These are phyloP conservation scores for Dendronephthya gigantea DNA, from an alignment of 64 coral and sea anemone species.

Conservation along the genomic window DNA sequence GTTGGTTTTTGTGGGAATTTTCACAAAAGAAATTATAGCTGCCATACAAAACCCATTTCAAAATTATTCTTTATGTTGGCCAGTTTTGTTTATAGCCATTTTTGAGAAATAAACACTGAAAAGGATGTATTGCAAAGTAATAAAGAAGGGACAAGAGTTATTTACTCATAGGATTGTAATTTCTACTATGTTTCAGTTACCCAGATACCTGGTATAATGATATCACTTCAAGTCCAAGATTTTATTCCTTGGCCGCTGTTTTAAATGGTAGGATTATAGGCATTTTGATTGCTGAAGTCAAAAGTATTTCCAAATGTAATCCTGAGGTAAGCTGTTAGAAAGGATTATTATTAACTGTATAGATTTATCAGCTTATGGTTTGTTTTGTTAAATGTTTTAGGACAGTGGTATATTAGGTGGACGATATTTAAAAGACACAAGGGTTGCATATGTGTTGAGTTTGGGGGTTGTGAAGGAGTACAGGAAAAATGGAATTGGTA, in stretches of 20 bases:
- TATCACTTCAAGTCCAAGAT: constrained; percentile 89
- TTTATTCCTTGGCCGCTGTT: constrained; percentile 82
- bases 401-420: constrained; percentile 78
- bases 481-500: constrained; percentile 89
- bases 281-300: constrained; percentile 88
- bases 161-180: background rate
- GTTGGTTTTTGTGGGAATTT: too few relatives aligned
- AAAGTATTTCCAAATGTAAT: constrained; percentile 59
- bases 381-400: too few relatives aligned
- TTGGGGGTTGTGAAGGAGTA: constrained; percentile 82
- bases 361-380: background rate
- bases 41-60: too few relatives aligned
- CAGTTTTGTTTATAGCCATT: too few relatives aligned
- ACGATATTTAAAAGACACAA: constrained; percentile 55
- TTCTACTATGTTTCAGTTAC: constrained; percentile 44
- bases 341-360: background rate
- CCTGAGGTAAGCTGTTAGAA: constrained; percentile 82
- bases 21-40: too few relatives aligned
- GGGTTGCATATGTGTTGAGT: constrained; percentile 81
- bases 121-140: too few relatives aligned
- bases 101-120: too few relatives aligned
- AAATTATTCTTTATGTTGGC: too few relatives aligned
- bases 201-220: constrained; percentile 89
- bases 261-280: constrained; percentile 73
- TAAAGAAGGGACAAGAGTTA: too few relatives aligned